Base-by-base conservation (phyloP, 2,888 invertebrate species). In the Limnephilus auricula region DNA sequence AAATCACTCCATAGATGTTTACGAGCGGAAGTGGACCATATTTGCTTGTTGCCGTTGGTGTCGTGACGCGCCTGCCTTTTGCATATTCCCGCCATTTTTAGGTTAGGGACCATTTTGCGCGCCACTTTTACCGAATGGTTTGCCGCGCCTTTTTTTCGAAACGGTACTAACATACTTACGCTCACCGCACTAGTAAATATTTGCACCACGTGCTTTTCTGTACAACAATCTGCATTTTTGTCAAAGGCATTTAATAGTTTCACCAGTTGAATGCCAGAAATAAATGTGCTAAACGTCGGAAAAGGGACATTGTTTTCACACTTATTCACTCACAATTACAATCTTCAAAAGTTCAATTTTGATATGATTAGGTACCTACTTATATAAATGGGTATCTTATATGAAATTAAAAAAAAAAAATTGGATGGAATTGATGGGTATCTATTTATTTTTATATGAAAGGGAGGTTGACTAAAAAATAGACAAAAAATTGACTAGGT, bases 11-110 rank as follows among this genome's bases (percentile, higher is more conserved):
- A 10, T 40, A 32, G 30, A 78, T 89, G 50, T 90, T 90, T 37
- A 40, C 85, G 90, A 40, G 45, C 90, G 90, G 90, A 90, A 90
- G 45, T 40, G 79, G 40, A 79, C 90, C 86, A 79, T 85, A 31
- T 89, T 89, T 83, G 89, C 37, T 89, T 18, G 89, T 89, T 18
- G 89, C 89, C 37, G 80, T 82, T 25, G 84, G 45, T 34, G 34
- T 32, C 65, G 83, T 32, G 90, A 65, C 65, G 32, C 88, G 84
- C 25, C 12, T 45, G 65, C 32, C 50, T 89, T 90, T 78, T 30
- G 90, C 84, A 34, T 50, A 32, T 65, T 45, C 83, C 89, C 89
- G 89, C 89, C 83, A 82, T 50, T 32, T 90, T 50, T 89, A 50
- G 25, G 89, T 45, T 89, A 50, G n/a, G 89, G 83, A 78, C 65